Evolutionary conservation across 2,113 vertebrate species (phyloP), one percentile per base, ranked within the genome.

Genomic region (Poeciliopsis occidentalis): DNA sequence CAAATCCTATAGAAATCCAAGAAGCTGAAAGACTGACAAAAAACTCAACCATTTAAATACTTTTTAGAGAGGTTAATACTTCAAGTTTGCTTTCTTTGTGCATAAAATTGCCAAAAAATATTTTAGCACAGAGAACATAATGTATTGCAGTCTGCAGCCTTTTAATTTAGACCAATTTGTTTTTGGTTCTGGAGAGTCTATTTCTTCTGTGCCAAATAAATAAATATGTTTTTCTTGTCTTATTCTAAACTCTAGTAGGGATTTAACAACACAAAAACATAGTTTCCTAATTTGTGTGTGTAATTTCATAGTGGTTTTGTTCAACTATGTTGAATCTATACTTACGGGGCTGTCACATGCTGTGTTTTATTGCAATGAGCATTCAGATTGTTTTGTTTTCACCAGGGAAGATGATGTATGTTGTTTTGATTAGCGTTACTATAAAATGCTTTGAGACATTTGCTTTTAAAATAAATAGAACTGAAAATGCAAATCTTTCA

Each of bases 61-160:
- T 67, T 27, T 76, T 71, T 69, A 63, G 61, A 22, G 11, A 71
- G 30, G 76, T 60, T 70, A 8, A 57, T 37, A 37, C 44, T n/a
- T 73, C 12, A n/a, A 39, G 26, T 75, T 69, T 51, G 31, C 86
- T 73, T 69, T 82, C 3, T 81, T 12, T 68, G 12, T 47, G 54
- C 3, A 39, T 4, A 73, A 72, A 76, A 15, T 6, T 64, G 34
- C 69, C 26, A 19, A 54, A 30, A 27, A 44, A 63, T 51, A 32
- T 51, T 12, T 13, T 69, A 57, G 8, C 24, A 57, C 51, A 3
- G 0, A 57, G 51, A 57, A n/a, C 51, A 54, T 24, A 19, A 47
- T 47, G 13, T 47, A 47, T 47, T 47, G 17, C 19, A 47, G 17
- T 47, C 13, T 7, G 13, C 5, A 19, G 51, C 22, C 17, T 24